Base-by-base conservation (phyloP, 2,888 invertebrate species). In the Acronicta alni region DNA sequence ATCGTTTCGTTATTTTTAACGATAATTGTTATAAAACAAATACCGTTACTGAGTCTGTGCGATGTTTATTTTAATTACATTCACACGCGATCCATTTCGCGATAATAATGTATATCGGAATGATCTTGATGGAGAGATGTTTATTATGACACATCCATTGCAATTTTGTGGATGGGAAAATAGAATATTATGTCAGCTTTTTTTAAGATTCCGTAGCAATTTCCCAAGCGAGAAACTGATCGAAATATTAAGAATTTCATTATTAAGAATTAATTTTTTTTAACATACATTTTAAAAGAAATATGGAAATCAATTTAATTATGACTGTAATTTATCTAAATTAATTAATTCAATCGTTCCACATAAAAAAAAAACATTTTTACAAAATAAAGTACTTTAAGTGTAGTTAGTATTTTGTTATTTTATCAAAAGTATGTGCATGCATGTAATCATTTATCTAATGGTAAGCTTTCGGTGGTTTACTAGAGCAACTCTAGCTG, bases 41-140 rank as follows among this genome's bases (percentile, higher is more conserved):
- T 49, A 55, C 30, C 20, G 4, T 14, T 48, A 8, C 1, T 42
- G 5, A 30, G 30, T 46, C 35, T 17, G 14, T 26, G n/a, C 10
- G 23, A 23, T 14, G 26, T 42, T 23, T 37, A 17, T 43, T 41
- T 30, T 18, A 51, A 41, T 47, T 55, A 44, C 32, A 65, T 71
- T 66, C 65, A 39, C 65, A 66, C 57, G 65, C 56, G 65, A 71
- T 66, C 17, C 14, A 55, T 49, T 43, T 56, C 17, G 20, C n/a
- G 72, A 66, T 66, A 46, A 38, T 42, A 35, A 49, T 26, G 16
- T 44, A 46, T 49, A 66, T 42, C 3, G 7, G 10, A 30, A 56
- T 43, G 3, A 46, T 55, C 37, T 65, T 56, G 18, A 65, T 46
- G 45, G 37, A 45, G 32, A 39, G 39, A 46, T 26, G 39, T 38